phyloP scores from a whole-genome alignment of 1,140 invertebrate species.

The Papilio glaucus region DNA sequence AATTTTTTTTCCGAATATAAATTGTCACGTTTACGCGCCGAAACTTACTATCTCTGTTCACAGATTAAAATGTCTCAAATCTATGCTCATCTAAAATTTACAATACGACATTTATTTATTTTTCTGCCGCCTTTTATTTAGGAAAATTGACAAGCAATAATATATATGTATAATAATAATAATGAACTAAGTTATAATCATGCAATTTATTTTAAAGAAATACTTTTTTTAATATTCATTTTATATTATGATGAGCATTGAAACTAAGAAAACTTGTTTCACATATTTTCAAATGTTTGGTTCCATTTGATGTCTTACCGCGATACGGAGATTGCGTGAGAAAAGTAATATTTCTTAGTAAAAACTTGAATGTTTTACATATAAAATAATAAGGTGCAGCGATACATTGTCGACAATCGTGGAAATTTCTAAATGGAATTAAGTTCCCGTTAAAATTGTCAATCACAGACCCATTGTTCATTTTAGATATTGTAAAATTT shows the following conservation, averaged over 20 bases:
- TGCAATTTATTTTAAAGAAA: constrained; percentile 35
- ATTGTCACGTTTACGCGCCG: constrained; percentile 34
- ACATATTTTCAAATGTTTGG: constrained; percentile 82
- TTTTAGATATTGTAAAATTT: constrained; percentile 70
- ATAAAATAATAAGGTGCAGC: constrained; percentile 37
- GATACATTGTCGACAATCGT: constrained; percentile 48
- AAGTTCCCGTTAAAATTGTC: constrained; percentile 74
- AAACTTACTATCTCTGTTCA: constrained; percentile 33
- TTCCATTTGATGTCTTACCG: constrained; percentile 48
- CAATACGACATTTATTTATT: constrained; percentile 26
- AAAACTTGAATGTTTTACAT: too few relatives aligned
- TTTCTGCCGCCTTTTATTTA: constrained; percentile 33
- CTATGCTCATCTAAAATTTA: constrained; percentile 74
- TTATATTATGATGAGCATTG: constrained; percentile 75
- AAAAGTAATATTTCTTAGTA: not conserved
- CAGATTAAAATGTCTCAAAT: constrained; percentile 56
- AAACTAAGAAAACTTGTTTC: constrained; percentile 73
- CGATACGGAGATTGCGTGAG: constrained; percentile 30
- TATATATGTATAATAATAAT: constrained; percentile 15
- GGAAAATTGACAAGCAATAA: constrained; percentile 36
- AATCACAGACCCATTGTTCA: constrained; percentile 55
- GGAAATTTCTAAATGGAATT: constrained; percentile 77
- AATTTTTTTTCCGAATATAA: not conserved
- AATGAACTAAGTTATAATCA: constrained; percentile 17
- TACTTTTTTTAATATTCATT: constrained; percentile 42